These are phyloP conservation scores for Fopius arisanus DNA, from an alignment of 1,140 invertebrate species.

Conservation along the genomic window DNA sequence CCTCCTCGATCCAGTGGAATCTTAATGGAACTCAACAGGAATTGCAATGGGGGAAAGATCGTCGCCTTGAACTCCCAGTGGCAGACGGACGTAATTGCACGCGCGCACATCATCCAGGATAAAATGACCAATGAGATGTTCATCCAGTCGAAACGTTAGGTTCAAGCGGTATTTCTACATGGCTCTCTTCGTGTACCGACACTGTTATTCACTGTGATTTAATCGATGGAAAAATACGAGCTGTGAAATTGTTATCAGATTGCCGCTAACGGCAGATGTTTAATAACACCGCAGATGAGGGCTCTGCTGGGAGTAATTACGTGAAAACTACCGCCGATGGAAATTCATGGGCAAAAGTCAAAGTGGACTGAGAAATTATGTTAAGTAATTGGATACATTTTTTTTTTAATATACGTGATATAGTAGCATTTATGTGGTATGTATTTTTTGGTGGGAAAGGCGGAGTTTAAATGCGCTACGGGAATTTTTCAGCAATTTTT, in stretches of 20 bases:
- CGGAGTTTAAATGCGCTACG: too few relatives aligned
- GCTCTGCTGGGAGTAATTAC: too few relatives aligned
- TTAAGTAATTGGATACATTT: too few relatives aligned
- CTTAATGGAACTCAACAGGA: slow-evolving; percentile 44
- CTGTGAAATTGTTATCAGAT: slow-evolving; percentile 46
- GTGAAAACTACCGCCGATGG: too few relatives aligned
- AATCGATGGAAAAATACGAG: slow-evolving; percentile 37
- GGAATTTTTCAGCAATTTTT: too few relatives aligned
- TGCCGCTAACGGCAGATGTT: slow-evolving; percentile 21
- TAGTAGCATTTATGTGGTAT: too few relatives aligned
- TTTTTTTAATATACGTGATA: too few relatives aligned
- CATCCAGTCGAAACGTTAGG: too few relatives aligned
- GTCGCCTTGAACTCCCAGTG: slow-evolving; percentile 9
- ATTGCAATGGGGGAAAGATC: slow-evolving; percentile 37
- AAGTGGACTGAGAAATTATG: too few relatives aligned
- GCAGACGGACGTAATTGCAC: slow-evolving; percentile 50
- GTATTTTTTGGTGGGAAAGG: too few relatives aligned
- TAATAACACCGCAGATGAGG: slow-evolving; percentile 26
- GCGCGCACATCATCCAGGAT: slow-evolving; percentile 17
- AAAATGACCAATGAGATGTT: background rate
- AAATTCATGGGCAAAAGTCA: too few relatives aligned
- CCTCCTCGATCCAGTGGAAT: slow-evolving; percentile 38
- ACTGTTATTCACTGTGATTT: slow-evolving; percentile 42
- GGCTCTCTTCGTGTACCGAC: background rate
- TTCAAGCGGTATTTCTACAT: background rate